Evolutionary conservation across 2,113 vertebrate species (phyloP).

Genomic region (Scopus umbretta): DNA sequence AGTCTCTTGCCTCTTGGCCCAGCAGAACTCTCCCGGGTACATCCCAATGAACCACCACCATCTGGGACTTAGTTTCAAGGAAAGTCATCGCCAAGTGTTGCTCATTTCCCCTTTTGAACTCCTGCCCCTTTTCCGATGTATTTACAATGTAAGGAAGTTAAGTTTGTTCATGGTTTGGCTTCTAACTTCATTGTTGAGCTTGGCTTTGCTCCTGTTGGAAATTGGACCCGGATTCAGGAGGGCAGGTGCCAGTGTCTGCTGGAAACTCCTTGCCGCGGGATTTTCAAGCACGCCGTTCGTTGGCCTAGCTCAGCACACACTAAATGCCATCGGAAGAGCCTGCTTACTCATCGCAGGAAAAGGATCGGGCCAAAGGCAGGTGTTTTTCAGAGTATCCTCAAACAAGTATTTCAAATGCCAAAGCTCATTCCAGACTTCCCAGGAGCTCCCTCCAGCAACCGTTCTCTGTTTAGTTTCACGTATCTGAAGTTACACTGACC

Average conservation of each 20-base stretch:
- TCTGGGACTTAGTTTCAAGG: neutral
- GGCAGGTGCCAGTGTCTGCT: conserved; percentile 27
- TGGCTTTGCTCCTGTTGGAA: conserved; percentile 30
- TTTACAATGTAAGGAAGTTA: conserved; percentile 48
- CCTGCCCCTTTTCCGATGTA: neutral
- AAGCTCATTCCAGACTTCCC: neutral
- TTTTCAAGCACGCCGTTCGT: neutral
- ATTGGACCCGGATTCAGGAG: neutral
- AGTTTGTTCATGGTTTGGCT: conserved; percentile 16
- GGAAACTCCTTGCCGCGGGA: neutral
- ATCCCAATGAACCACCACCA: neutral
- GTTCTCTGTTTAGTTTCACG: neutral
- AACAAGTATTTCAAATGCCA: neutral
- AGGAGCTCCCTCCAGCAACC: neutral
- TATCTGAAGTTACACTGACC: neutral
- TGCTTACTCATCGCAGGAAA: neutral
- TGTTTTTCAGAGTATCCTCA: neutral
- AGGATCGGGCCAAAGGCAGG: neutral
- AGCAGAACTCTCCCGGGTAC: neutral
- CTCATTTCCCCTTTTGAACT: neutral
- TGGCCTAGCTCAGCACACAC: neutral
- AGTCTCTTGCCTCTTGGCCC: neutral
- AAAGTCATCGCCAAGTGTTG: neutral
- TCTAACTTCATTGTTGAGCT: neutral
- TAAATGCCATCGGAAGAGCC: neutral